Evolutionary conservation across 1,140 invertebrate genomes (phyloP), one percentile per base, ranked within the genome.

Genomic region (Hyposmocoma kahamanoa): DNA sequence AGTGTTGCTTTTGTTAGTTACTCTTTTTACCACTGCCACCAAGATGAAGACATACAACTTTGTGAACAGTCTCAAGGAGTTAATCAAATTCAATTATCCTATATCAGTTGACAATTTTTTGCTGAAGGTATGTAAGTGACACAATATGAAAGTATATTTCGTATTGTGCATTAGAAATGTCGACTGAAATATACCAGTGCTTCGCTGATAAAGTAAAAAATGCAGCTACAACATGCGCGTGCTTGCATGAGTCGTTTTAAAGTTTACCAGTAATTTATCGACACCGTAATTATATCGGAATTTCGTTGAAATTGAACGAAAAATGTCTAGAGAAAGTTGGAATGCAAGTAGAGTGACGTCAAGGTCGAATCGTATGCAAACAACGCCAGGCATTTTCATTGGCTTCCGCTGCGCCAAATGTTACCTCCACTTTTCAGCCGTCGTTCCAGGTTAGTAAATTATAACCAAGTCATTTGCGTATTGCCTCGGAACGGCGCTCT

Each of bases 21-120:
- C 41, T 21, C 18, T 45, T 10, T 59, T 42, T 55, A 9, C 59
- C 15, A 42, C 34, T n/a, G 32, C 47, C 22, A 42, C 36, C 18
- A 53, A 56, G 51, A 48, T 57, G 34, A 59, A 55, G 47, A 46
- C 36, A 11, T 34, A 46, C 17, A 38, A 47, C 22, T 17, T 53
- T 3, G 13, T 53, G 20, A 39, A 30, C 20, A 15, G 38, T 10
- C 42, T 60, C 6, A 30, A 51, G 39, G 30, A 38, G 13, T 24
- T 65, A 6, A 24, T 56, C 22, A 39, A 58, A 38, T 65, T 51
- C 17, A 65, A 60, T 32, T 65, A 61, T 57, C 62, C 62, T n/a
- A n/a, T 49, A 19, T 13, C 50, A 43, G 22, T 21, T 22, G 43
- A 58, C 11, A 22, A 60, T 11, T 50, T 44, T 47, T 32, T n/a